A percentile compares a stretch with the other conserved stretches of the same genome.
Evolutionary conservation across 2,797 vertebrate genomes (phyloP).

Genomic region (Sebastiscus tertius): DNA sequence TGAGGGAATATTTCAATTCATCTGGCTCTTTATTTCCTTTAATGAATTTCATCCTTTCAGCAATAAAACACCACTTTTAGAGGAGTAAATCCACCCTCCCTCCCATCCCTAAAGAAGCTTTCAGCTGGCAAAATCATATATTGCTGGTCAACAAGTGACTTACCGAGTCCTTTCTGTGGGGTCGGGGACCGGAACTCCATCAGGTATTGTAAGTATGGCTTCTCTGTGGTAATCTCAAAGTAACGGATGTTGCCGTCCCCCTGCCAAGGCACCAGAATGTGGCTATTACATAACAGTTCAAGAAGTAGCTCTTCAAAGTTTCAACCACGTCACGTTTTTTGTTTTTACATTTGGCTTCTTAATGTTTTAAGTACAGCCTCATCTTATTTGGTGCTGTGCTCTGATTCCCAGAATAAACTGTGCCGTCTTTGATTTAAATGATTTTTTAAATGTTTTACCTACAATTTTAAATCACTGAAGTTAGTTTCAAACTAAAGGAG

Average conservation of each 20-base stretch:
- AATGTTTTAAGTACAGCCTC: background rate
- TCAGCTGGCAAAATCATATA: background rate
- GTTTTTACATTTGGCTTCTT: background rate
- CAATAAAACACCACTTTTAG: background rate
- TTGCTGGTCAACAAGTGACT: conserved; percentile 56
- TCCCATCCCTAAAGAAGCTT: background rate
- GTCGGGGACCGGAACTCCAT: conserved; percentile 97
- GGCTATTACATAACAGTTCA: background rate
- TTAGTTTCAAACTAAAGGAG: background rate
- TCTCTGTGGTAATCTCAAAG: conserved; percentile 94
- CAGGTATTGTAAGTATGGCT: conserved; percentile 95
- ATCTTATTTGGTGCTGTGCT: background rate
- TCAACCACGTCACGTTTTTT: background rate
- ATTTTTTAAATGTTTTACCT: background rate
- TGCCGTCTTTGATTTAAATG: background rate
- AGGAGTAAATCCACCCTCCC: background rate
- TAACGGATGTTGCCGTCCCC: conserved; percentile 98
- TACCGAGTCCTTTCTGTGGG: conserved; percentile 96
- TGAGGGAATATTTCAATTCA: background rate
- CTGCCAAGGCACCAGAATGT: conserved; percentile 72
- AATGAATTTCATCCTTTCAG: conserved; percentile 1
- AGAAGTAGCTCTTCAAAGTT: background rate
- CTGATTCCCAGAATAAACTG: background rate
- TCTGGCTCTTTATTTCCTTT: background rate
- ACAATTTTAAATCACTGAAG: background rate